phyloP scores from a whole-genome alignment of 2,113 vertebrate species.

The Misgurnus mizolepis region DNA sequence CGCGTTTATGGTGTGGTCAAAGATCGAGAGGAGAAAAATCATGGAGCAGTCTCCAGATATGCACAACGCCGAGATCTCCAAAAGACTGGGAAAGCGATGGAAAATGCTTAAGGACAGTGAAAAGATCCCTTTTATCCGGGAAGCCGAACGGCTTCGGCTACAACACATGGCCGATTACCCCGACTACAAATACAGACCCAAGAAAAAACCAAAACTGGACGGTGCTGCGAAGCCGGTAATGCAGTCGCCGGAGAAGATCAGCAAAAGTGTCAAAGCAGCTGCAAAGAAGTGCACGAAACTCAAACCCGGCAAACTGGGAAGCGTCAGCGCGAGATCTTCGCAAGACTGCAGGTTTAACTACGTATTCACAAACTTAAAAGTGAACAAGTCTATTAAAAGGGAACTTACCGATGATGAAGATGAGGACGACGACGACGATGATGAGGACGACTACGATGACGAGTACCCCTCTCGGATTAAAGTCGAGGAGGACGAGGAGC shows the following conservation, averaged over 20 bases:
- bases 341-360: constrained; percentile 79
- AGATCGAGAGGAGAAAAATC: constrained; percentile 92
- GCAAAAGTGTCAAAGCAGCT: constrained; percentile 74
- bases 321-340: constrained; percentile 47
- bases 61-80: constrained; percentile 99
- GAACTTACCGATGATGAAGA: constrained; percentile 85
- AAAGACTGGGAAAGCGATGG: constrained; percentile 93
- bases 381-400: constrained; percentile 77
- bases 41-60: constrained; percentile 93
- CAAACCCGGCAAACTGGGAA: constrained; percentile 70
- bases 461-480: constrained; percentile 69
- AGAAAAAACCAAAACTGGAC: constrained; percentile 92
- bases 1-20: constrained; percentile 98
- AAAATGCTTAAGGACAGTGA: constrained; percentile 90
- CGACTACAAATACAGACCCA: constrained; percentile 97
- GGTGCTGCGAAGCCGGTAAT: constrained; percentile 75
- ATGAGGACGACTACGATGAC: constrained; percentile 79
- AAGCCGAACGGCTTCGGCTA: constrained; percentile 93
- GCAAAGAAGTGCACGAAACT: constrained; percentile 81
- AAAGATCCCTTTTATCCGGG: constrained; percentile 94
- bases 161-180: constrained; percentile 99
- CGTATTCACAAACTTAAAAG: constrained; percentile 75
- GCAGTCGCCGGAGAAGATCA: constrained; percentile 82
- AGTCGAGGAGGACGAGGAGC: constrained; percentile 74
- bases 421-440: constrained; percentile 80